These are phyloP conservation scores for Brachylomia viminalis DNA, from an alignment of 2,888 invertebrate species.

Conservation along the genomic window DNA sequence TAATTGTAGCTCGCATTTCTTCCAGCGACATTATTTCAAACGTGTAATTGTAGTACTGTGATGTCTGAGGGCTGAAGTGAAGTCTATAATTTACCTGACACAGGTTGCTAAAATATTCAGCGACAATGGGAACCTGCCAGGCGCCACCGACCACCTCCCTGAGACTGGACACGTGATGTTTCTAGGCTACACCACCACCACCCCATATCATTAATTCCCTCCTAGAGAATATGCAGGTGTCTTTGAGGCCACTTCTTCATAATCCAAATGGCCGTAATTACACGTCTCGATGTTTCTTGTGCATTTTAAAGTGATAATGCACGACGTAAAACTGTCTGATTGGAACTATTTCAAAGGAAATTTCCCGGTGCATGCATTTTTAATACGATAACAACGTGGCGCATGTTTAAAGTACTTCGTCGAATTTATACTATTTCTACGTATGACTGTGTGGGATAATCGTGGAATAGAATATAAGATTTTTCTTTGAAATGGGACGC, in stretches of 20 bases:
- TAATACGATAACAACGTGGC: conserved; percentile 32
- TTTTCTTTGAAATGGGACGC: conserved; percentile 64
- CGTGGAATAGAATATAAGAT: conserved; percentile 66
- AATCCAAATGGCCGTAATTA: conserved; percentile 59
- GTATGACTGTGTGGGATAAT: conserved; percentile 52
- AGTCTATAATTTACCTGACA: conserved; percentile 86
- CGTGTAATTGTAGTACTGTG: conserved; percentile 80
- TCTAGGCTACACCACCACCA: conserved; percentile 63
- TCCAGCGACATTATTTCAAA: conserved; percentile 78
- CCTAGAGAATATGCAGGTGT: conserved; percentile 79
- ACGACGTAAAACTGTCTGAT: conserved; percentile 46
- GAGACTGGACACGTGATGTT: conserved; percentile 69
- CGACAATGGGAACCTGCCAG: conserved; percentile 79
- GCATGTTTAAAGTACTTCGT: conserved; percentile 14
- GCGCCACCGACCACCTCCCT: conserved; percentile 68
- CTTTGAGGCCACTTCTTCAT: conserved; percentile 67
- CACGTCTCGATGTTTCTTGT: conserved; percentile 32
- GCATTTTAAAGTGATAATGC: conserved; percentile 52
- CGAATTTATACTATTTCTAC: conserved; percentile 4
- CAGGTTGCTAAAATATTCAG: conserved; percentile 86
- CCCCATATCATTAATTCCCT: conserved; percentile 65
- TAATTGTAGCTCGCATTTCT: conserved; percentile 77
- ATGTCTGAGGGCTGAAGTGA: conserved; percentile 70
- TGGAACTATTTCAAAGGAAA: conserved; percentile 38
- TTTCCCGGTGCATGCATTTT: conserved; percentile 26